Evolutionary conservation across 2,113 vertebrate species (phyloP).

Genomic region (Haemorhous mexicanus): DNA sequence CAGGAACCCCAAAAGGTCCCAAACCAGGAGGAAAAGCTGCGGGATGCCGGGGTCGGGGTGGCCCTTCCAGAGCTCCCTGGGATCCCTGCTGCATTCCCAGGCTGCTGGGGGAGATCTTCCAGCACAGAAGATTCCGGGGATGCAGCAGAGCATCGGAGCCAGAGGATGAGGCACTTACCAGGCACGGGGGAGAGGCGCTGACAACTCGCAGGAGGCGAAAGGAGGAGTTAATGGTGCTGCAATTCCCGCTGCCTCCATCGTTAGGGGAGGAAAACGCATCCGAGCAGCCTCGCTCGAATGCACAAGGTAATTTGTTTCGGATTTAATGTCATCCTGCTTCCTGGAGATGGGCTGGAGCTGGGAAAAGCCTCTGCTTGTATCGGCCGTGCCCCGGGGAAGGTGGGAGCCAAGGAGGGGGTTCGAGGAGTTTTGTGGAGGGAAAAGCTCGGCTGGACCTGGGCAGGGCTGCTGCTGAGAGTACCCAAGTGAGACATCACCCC

Average conservation of each 20-base stretch:
- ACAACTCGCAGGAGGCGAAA: background rate
- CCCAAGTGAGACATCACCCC: background rate
- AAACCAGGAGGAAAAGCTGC: accelerated
- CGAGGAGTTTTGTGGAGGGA: background rate
- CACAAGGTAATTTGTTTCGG: background rate
- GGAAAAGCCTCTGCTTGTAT: background rate
- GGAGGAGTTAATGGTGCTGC: conserved; percentile 8
- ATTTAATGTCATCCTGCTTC: background rate
- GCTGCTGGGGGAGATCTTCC: background rate
- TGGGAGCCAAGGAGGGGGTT: background rate
- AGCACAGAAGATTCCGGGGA: background rate
- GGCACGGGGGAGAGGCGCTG: background rate
- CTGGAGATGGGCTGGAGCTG: background rate
- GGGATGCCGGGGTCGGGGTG: background rate
- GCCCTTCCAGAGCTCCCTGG: background rate
- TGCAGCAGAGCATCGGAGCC: background rate
- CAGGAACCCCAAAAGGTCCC: background rate
- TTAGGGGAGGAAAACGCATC: background rate
- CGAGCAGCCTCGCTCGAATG: background rate
- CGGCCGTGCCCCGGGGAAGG: accelerated
- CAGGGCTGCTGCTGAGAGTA: background rate
- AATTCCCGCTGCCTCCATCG: conserved; percentile 7
- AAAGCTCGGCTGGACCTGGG: background rate
- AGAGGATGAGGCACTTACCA: background rate
- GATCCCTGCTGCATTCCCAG: background rate